A percentile compares a stretch with the other conserved stretches of the same genome.
Conservation (phyloP, 1,140 invertebrate species). For the Sitophilus oryzae region DNA sequence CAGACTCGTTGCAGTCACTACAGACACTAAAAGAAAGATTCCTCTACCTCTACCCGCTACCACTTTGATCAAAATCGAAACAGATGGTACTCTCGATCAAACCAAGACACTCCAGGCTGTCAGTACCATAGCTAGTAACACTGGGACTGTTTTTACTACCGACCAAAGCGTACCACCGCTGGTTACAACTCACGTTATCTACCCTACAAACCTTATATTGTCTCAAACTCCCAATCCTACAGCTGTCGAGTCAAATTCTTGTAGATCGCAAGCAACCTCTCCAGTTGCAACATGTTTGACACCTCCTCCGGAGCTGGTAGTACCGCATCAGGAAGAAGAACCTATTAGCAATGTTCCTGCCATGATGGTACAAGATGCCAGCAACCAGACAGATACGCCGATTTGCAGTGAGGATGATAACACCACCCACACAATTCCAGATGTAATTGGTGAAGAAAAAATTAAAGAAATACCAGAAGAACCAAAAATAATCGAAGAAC, state of each 20-base stretch:
- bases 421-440: slow-evolving; percentile 26
- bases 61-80: slow-evolving; percentile 61
- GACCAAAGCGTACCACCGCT: slow-evolving; percentile 38
- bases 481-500: not conserved
- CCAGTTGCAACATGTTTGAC: slow-evolving; percentile 52
- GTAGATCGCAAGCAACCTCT: slow-evolving; percentile 53
- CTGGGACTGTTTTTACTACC: slow-evolving; percentile 44
- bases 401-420: slow-evolving; percentile 52
- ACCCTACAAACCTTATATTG: slow-evolving; percentile 44
- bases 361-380: slow-evolving; percentile 64
- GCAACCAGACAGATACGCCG: slow-evolving; percentile 69
- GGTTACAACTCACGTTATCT: slow-evolving; percentile 50
- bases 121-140: slow-evolving; percentile 47
- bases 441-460: slow-evolving; percentile 26
- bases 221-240: slow-evolving; percentile 30
- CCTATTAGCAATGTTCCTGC: slow-evolving; percentile 4
- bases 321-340: slow-evolving; percentile 36
- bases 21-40: slow-evolving; percentile 54
- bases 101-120: slow-evolving; percentile 55
- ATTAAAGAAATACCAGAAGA: slow-evolving; percentile 8
- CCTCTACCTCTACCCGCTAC: slow-evolving; percentile 54
- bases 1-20: slow-evolving; percentile 51
- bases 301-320: slow-evolving; percentile 55
- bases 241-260: slow-evolving; percentile 41
- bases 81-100: slow-evolving; percentile 51